phyloP scores from a whole-genome alignment of 1,140 invertebrate genomes.

The Papilio machaon region DNA sequence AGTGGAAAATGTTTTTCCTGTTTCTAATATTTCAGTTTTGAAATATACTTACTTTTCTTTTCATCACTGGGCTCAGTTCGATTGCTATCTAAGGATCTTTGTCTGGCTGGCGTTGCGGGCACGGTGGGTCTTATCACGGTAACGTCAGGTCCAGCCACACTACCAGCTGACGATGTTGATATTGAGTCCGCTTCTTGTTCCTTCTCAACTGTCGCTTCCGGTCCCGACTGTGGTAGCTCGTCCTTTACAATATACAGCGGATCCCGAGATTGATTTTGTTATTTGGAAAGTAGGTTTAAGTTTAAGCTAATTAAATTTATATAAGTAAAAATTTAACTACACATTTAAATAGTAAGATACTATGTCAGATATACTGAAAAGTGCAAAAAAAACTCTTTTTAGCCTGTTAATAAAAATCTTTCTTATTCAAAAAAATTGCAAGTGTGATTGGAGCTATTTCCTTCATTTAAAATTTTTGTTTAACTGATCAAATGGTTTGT shows the following conservation, averaged over 20 bases:
- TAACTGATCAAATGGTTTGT: background rate
- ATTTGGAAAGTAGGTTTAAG: background rate
- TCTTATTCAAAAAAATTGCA: too few species aligned
- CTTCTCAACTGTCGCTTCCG: constrained; percentile 61
- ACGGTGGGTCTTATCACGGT: constrained; percentile 66
- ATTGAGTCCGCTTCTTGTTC: constrained; percentile 67
- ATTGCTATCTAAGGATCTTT: constrained; percentile 74
- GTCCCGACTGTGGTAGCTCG: constrained; percentile 68
- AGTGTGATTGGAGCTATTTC: background rate
- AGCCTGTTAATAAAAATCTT: too few species aligned
- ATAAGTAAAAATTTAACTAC: background rate
- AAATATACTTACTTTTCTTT: constrained; percentile 63
- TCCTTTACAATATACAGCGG: constrained; percentile 52
- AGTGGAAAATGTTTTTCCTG: background rate
- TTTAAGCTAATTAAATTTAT: too few species aligned
- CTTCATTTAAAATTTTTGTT: background rate
- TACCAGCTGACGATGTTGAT: constrained; percentile 72
- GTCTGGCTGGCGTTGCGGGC: constrained; percentile 62
- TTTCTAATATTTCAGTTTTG: background rate
- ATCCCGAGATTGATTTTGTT: constrained; percentile 7
- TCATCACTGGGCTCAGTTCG: constrained; percentile 77
- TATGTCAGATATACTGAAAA: too few species aligned
- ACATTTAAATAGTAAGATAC: too few species aligned
- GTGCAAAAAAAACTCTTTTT: too few species aligned
- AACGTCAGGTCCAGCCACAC: constrained; percentile 67